Evolutionary conservation across 2,797 vertebrate species (phyloP).

Genomic region (Discoglossus pictus): DNA sequence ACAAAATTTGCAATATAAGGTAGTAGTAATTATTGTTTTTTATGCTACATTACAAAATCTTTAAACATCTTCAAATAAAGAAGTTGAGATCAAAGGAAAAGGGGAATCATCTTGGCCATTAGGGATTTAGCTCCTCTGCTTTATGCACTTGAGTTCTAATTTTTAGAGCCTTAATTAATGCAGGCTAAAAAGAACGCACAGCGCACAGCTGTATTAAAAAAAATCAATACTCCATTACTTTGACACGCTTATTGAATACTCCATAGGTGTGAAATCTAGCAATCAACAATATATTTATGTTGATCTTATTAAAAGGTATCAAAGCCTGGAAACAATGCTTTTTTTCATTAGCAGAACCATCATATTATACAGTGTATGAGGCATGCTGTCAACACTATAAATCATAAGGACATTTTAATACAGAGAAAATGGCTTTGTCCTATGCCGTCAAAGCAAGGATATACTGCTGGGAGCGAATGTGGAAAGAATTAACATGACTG

Average conservation of each 20-base stretch:
- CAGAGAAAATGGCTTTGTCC: slow-evolving; percentile 14
- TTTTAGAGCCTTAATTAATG: too few species aligned
- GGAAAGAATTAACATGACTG: slow-evolving; percentile 15
- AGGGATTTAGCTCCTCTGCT: too few species aligned
- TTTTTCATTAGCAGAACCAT: slow-evolving; percentile 15
- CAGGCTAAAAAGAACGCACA: too few species aligned
- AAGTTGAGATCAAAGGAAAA: too few species aligned
- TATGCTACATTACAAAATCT: too few species aligned
- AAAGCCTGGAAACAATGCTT: slow-evolving; percentile 28
- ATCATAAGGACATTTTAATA: slow-evolving; percentile 47
- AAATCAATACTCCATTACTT: too few species aligned
- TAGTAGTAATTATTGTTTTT: too few species aligned
- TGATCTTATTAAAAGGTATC: slow-evolving; percentile 11
- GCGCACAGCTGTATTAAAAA: too few species aligned
- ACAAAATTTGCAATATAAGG: too few species aligned
- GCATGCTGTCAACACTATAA: slow-evolving; percentile 40
- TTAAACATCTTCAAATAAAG: too few species aligned
- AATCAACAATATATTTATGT: slow-evolving; percentile 1
- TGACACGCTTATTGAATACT: background rate
- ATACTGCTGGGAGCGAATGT: slow-evolving; percentile 27
- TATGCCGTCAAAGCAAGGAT: slow-evolving; percentile 4
- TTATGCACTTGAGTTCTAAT: too few species aligned
- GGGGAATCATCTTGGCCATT: too few species aligned
- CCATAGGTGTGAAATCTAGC: background rate
- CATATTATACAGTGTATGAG: slow-evolving; percentile 25